Evolutionary conservation across 1,140 invertebrate genomes (phyloP).

Genomic region (Temnothorax longispinosus): DNA sequence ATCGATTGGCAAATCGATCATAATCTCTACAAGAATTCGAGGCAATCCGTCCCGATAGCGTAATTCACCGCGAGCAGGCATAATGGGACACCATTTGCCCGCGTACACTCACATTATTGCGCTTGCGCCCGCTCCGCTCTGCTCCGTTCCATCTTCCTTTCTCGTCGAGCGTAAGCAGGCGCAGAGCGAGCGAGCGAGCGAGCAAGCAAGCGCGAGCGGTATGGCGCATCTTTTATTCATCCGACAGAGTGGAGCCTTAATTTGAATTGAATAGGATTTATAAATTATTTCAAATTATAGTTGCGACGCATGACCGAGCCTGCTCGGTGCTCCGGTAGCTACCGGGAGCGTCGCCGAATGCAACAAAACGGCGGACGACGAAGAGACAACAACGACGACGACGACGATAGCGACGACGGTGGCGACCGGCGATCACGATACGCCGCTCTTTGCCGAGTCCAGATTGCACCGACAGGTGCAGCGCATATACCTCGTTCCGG

Average conservation of each 20-base stretch:
- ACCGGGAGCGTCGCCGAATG: conserved; percentile 7
- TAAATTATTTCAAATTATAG: conserved; percentile 86
- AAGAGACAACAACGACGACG: conserved; percentile 31
- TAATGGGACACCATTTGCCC: conserved; percentile 78
- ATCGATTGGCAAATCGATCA: conserved; percentile 44
- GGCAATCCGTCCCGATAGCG: conserved; percentile 58
- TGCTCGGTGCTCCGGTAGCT: conserved; percentile 51
- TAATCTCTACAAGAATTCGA: conserved; percentile 63
- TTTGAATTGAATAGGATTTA: conserved; percentile 86
- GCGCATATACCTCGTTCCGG: conserved; percentile 19
- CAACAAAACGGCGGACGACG: conserved; percentile 12
- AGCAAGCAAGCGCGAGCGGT: conserved; percentile 34
- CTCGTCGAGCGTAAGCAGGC: conserved; percentile 10
- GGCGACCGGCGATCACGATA: conserved; percentile 57
- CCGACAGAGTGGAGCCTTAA: conserved; percentile 85
- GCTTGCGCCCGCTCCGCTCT: conserved; percentile 41
- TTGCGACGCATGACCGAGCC: conserved; percentile 80
- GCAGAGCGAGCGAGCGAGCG: conserved; percentile 25
- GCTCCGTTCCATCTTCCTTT: conserved; percentile 13
- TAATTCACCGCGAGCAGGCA: conserved; percentile 62
- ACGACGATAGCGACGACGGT: conserved; percentile 69
- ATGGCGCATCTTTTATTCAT: conserved; percentile 85
- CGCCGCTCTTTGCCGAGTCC: conserved; percentile 40
- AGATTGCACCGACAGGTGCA: conserved; percentile 71
- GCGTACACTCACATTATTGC: conserved; percentile 77